A percentile compares a stretch with the other conserved stretches of the same genome.
Conservation (phyloP, 2,113 vertebrate genomes). For the Scomber scombrus region DNA sequence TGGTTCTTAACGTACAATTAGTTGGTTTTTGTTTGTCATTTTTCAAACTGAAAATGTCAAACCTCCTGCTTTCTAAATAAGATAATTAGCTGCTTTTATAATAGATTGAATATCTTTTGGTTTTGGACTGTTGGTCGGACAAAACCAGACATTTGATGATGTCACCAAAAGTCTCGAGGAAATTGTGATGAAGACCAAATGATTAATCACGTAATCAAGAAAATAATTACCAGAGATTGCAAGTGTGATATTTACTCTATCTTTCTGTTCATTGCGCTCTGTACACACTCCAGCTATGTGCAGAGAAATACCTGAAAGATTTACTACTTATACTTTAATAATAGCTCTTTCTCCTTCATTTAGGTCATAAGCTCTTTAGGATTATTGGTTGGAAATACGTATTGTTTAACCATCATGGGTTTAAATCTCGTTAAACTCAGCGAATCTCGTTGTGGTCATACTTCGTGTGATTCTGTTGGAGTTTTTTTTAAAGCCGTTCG, state of each 20-base stretch:
- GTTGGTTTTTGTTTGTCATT: background rate
- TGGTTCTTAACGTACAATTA: background rate
- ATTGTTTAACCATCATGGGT: background rate
- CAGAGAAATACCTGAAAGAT: background rate
- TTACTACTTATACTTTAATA: constrained; percentile 6
- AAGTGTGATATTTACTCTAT: background rate
- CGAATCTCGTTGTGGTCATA: background rate
- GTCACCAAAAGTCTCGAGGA: too few species aligned
- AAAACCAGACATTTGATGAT: too few species aligned
- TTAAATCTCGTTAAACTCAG: background rate
- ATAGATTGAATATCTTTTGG: too few species aligned
- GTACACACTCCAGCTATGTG: background rate
- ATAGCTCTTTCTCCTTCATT: background rate
- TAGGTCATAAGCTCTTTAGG: background rate
- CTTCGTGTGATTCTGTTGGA: background rate
- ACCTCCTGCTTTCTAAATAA: too few species aligned
- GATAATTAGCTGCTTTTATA: too few species aligned
- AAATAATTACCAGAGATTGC: too few species aligned
- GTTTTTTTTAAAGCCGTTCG: background rate
- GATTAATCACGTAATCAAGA: too few species aligned
- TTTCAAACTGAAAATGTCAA: too few species aligned
- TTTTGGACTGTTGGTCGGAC: too few species aligned
- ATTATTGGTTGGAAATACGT: constrained; percentile 7
- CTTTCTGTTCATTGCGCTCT: background rate
- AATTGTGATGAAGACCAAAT: too few species aligned